Base-by-base conservation (phyloP, 2,113 vertebrate genomes). In the Protobothrops flavoviridis region DNA sequence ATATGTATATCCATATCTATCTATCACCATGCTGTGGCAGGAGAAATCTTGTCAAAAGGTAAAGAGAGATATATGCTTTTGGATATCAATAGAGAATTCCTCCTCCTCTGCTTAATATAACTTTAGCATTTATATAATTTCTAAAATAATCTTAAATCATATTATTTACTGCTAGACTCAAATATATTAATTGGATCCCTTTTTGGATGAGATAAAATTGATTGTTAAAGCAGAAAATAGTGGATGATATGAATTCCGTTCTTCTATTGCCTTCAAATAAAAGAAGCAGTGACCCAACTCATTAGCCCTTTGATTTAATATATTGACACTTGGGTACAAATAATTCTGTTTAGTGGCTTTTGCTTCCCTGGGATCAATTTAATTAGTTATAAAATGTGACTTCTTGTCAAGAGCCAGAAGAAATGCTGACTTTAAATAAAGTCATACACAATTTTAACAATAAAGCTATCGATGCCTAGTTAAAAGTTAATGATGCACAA, bases 331-430 rank as follows among this genome's bases (percentile, higher is more conserved):
- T 97, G 97, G 98, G 98, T 98, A 98, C 98, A 98, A 99, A 99
- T 99, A 99, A 99, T 99, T 99, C 98, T 98, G 98, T 99, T 99
- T 99, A 99, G 98, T 98, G 98, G 98, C 98, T 98, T 98, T 98
- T 98, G 98, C 98, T 98, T 98, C 98, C 96, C 97, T 98, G 98
- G 98, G 98, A 99, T 99, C 99, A 99, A 99, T 99, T 99, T 99
- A 99, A 99, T 99, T 99, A 99, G 98, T 99, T 99, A 99, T 99
- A 99, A 99, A 99, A 99, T 99, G 98, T 98, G 98, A 98, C 98
- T 99, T 98, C 98, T 98, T 99, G 98, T 99, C 98, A 98, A 98
- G 97, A 98, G 98, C 98, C 98, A 98, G 98, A 98, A 98, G 98
- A 99, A 99, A 98, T 97, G 99, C 99, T 99, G 98, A 99, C 98